phyloP scores from a whole-genome alignment of 2,888 invertebrate species.

The Melikaiella ostensackeni region DNA sequence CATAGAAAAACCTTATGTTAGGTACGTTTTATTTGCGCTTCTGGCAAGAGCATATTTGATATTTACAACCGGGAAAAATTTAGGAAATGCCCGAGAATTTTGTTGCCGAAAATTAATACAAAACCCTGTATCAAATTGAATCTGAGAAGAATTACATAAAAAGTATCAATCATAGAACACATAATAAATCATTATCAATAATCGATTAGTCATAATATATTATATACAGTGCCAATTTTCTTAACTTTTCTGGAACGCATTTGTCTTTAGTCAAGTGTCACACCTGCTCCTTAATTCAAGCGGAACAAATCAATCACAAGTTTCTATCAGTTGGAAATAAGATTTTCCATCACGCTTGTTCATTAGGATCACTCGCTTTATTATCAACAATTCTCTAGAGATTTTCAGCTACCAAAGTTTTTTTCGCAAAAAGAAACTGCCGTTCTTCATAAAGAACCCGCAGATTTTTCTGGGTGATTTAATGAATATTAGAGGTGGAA shows the following conservation, averaged over 20 bases:
- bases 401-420: not conserved
- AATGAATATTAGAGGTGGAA: not conserved
- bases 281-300: not conserved
- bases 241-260: not conserved
- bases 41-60: too few species aligned
- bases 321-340: not conserved
- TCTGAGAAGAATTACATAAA: not conserved
- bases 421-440: not conserved
- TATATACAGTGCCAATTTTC: not conserved
- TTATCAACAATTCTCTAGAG: not conserved
- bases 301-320: conserved; percentile 3
- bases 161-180: not conserved
- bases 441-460: not conserved
- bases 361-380: not conserved
- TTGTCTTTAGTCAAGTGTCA: not conserved
- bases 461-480: not conserved
- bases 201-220: not conserved
- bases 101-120: too few species aligned
- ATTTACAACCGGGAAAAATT: too few species aligned
- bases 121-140: not conserved
- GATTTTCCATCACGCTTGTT: not conserved
- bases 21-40: too few species aligned
- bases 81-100: too few species aligned
- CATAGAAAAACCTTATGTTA: too few species aligned
- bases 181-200: not conserved